Evolutionary conservation across 2,888 invertebrate species (phyloP).

Genomic region (Xanthia icteritia): DNA sequence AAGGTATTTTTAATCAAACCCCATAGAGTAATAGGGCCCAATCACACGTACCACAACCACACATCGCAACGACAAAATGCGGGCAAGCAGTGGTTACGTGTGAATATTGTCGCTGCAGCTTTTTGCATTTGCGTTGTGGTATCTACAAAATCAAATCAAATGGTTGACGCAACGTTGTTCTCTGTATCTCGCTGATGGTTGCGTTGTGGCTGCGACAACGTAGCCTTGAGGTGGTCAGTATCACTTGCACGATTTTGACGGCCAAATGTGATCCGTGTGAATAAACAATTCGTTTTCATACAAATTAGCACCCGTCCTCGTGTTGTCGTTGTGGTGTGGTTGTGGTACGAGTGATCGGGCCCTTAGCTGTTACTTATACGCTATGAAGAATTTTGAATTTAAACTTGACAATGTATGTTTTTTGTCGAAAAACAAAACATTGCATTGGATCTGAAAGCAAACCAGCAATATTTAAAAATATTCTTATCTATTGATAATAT

Average conservation of each 20-base stretch:
- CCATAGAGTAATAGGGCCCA: neutral
- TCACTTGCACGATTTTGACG: neutral
- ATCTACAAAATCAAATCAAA: neutral
- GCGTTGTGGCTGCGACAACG: neutral
- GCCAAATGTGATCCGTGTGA: neutral
- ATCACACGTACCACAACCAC: neutral
- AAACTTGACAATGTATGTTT: neutral
- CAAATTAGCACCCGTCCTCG: too few species aligned
- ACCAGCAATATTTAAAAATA: neutral
- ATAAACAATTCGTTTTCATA: neutral
- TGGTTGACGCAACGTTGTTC: neutral
- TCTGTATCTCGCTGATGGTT: neutral
- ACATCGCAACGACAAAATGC: too few species aligned
- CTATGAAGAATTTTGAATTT: neutral
- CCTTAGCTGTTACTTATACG: neutral
- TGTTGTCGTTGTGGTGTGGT: neutral
- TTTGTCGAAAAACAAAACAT: slow-evolving; percentile 10
- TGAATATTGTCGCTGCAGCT: too few species aligned
- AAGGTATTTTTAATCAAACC: neutral
- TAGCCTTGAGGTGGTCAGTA: neutral
- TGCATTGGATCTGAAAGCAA: neutral
- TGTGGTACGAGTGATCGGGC: neutral
- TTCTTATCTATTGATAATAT: neutral
- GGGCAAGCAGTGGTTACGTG: too few species aligned
- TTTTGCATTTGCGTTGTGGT: too few species aligned